phyloP scores from a whole-genome alignment of 2,113 vertebrate species.

The Vicugna pacos region DNA sequence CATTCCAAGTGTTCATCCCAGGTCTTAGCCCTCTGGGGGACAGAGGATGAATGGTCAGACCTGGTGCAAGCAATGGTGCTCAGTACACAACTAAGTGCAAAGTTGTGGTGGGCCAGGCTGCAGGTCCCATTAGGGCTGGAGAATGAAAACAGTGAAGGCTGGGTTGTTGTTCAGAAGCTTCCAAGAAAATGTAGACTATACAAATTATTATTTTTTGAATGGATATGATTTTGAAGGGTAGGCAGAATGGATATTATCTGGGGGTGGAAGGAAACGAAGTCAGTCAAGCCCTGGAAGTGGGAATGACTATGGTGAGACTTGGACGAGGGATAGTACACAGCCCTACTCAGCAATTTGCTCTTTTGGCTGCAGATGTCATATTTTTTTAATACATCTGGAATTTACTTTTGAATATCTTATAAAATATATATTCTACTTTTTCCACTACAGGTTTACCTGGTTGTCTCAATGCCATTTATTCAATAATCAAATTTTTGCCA shows the following conservation, averaged over 20 bases:
- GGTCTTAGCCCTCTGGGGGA: neutral
- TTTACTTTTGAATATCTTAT: neutral
- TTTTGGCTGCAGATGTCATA: too few species aligned
- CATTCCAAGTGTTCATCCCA: neutral
- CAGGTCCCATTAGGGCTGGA: neutral
- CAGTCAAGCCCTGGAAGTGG: neutral
- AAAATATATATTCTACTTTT: neutral
- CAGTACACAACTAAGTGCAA: neutral
- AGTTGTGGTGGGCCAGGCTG: neutral
- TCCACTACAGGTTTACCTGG: neutral
- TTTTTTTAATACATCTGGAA: neutral
- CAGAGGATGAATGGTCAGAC: neutral
- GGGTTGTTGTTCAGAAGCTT: neutral
- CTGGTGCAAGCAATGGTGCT: neutral
- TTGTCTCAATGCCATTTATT: slow-evolving; percentile 2
- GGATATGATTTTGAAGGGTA: neutral
- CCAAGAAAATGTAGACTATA: neutral
- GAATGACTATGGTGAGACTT: neutral
- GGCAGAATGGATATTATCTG: neutral
- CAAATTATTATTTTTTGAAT: neutral
- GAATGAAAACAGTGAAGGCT: neutral
- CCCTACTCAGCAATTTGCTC: neutral
- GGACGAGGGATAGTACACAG: neutral
- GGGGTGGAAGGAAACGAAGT: neutral
- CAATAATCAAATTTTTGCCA: slow-evolving; percentile 19